These are phyloP conservation scores for Callosobruchus maculatus DNA, from an alignment of 2,888 invertebrate species.

Conservation along the genomic window DNA sequence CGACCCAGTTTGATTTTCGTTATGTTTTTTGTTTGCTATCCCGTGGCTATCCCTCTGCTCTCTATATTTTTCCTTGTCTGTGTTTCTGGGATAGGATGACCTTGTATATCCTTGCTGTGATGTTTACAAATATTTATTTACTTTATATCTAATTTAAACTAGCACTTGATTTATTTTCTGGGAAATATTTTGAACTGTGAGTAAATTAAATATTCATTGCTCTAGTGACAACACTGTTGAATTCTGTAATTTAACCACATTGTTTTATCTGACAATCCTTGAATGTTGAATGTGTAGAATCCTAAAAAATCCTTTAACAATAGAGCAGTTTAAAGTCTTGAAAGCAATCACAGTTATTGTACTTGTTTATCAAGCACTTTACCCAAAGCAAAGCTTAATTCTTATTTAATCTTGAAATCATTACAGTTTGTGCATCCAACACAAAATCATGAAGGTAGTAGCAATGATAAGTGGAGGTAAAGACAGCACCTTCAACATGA, in stretches of 20 bases:
- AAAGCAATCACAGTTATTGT: not conserved
- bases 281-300: no score
- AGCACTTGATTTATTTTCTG: not conserved
- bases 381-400: not conserved
- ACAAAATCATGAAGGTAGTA: slow-evolving; percentile 70
- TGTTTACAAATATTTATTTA: not conserved
- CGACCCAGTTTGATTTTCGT: no score
- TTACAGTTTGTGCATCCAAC: not conserved
- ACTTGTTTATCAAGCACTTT: not conserved
- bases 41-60: no score
- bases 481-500: slow-evolving; percentile 98
- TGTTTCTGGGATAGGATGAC: no score
- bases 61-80: no score
- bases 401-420: not conserved
- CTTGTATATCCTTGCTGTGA: not conserved
- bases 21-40: no score
- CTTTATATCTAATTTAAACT: not conserved
- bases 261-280: not conserved
- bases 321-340: no score
- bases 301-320: no score
- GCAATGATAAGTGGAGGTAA: slow-evolving; percentile 96
- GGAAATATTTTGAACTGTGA: not conserved
- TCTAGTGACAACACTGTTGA: not conserved
- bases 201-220: not conserved
- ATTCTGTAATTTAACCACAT: not conserved